Conservation (phyloP, 2,113 vertebrate genomes). For the Stegastes partitus region DNA sequence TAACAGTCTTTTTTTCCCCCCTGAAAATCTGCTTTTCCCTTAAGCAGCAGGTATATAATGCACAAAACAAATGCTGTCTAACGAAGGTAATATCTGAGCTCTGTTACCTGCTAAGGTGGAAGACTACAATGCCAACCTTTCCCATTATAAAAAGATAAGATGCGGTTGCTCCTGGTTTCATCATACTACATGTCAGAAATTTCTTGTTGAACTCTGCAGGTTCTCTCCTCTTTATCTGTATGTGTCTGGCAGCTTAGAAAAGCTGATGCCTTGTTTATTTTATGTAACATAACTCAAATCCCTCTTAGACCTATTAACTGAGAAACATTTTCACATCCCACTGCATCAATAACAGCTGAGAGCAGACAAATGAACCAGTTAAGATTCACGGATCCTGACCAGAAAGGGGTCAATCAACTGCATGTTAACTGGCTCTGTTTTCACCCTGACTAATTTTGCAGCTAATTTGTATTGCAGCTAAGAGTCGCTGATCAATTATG, state of each 20-base stretch:
- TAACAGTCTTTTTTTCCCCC: constrained; percentile 3
- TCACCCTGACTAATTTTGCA: constrained; percentile 55
- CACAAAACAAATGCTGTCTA: constrained; percentile 15
- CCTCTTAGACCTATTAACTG: constrained; percentile 54
- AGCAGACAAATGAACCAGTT: constrained; percentile 69
- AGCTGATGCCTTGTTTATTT: constrained; percentile 39
- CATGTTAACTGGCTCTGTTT: constrained; percentile 55
- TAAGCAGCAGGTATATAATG: constrained; percentile 23
- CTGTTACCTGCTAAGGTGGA: constrained; percentile 24
- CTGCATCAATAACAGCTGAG: constrained; percentile 68
- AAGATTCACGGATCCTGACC: constrained; percentile 53
- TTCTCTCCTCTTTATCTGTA: constrained; percentile 21
- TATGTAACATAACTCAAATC: constrained; percentile 57
- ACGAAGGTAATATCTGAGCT: constrained; percentile 17
- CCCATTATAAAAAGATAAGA: constrained; percentile 34
- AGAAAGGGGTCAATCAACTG: constrained; percentile 59
- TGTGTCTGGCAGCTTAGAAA: constrained; percentile 34
- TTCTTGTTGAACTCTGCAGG: constrained; percentile 41
- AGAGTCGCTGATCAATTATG: constrained; percentile 50
- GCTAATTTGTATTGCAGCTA: constrained; percentile 56
- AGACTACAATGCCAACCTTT: constrained; percentile 38
- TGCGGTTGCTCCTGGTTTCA: constrained; percentile 64
- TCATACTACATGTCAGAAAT: constrained; percentile 44
- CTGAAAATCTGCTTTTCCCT: constrained; percentile 4
- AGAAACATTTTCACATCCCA: constrained; percentile 39